These are phyloP conservation scores for Deilephila porcellus DNA, from an alignment of 2,888 invertebrate species.

Conservation along the genomic window DNA sequence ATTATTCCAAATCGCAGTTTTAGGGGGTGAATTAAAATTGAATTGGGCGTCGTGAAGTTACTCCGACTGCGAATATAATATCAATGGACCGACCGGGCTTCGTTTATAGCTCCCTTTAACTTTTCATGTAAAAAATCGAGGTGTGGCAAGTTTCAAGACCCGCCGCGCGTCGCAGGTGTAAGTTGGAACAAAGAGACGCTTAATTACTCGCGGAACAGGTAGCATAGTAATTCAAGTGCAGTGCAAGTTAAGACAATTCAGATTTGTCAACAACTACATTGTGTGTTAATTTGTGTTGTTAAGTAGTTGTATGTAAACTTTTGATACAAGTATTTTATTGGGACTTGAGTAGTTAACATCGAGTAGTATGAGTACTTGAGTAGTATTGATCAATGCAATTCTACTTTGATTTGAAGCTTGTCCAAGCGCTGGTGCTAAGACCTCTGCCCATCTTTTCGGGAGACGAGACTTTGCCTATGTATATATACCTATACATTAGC, in stretches of 20 bases:
- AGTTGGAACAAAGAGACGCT: slow-evolving; percentile 8
- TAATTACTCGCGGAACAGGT: not conserved
- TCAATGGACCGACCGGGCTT: not conserved
- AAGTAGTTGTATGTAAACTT: not conserved
- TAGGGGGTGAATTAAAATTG: not conserved
- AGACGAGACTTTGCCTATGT: too few relatives aligned
- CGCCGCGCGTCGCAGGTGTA: not conserved
- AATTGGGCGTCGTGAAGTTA: not conserved
- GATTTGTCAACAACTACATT: slow-evolving; percentile 7
- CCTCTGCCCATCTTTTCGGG: too few relatives aligned
- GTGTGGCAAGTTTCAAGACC: not conserved
- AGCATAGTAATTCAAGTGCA: not conserved
- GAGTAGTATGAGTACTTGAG: too few relatives aligned
- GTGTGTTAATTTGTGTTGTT: slow-evolving; percentile 9
- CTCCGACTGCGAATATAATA: not conserved
- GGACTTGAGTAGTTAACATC: too few relatives aligned
- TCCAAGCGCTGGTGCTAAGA: too few relatives aligned
- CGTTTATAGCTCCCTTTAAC: not conserved
- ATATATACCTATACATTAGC: too few relatives aligned
- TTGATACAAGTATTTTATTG: not conserved
- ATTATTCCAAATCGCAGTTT: slow-evolving; percentile 6
- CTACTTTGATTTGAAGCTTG: too few relatives aligned
- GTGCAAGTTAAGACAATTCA: slow-evolving; percentile 1
- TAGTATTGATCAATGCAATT: too few relatives aligned
- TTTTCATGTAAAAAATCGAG: not conserved